phyloP scores from a whole-genome alignment of 2,888 invertebrate species.

The Kuschelorhynchus macadamiae region DNA sequence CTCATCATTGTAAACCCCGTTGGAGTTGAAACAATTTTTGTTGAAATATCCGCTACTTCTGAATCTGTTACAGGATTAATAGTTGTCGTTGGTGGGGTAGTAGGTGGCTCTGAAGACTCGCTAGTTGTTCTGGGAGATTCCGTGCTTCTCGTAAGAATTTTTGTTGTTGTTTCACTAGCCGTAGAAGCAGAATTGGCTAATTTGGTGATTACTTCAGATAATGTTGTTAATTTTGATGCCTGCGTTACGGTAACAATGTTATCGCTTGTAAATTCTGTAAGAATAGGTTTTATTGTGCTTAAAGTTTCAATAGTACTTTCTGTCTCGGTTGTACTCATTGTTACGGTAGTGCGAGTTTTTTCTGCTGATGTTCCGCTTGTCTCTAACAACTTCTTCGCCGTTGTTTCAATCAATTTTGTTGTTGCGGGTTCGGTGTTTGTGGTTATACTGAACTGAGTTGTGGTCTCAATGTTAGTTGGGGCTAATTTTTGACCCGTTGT shows the following conservation, averaged over 20 bases:
- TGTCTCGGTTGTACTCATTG: no score
- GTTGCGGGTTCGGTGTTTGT: constrained; percentile 16
- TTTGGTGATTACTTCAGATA: constrained; percentile 24
- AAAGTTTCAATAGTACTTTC: no score
- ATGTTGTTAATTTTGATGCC: constrained; percentile 8
- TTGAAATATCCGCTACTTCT: not conserved
- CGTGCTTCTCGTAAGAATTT: not conserved
- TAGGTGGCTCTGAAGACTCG: not conserved
- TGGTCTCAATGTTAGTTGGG: not conserved
- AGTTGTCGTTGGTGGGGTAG: constrained; percentile 9
- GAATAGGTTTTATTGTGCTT: no score
- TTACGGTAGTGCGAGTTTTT: no score
- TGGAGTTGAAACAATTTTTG: not conserved
- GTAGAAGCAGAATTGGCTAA: constrained; percentile 20
- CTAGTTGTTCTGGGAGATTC: constrained; percentile 18
- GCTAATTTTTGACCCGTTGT: not conserved
- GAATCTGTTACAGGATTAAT: not conserved
- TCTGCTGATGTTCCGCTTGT: no score
- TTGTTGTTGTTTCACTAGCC: constrained; percentile 12
- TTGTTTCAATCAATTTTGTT: constrained; percentile 16
- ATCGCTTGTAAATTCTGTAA: no score
- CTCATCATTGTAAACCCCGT: not conserved
- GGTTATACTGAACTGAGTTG: constrained; percentile 2
- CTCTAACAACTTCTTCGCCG: not conserved
- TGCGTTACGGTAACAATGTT: not conserved